A percentile compares a stretch with the other conserved stretches of the same genome.
phyloP scores from a whole-genome alignment of 2,113 vertebrate genomes.

The Talpa occidentalis region DNA sequence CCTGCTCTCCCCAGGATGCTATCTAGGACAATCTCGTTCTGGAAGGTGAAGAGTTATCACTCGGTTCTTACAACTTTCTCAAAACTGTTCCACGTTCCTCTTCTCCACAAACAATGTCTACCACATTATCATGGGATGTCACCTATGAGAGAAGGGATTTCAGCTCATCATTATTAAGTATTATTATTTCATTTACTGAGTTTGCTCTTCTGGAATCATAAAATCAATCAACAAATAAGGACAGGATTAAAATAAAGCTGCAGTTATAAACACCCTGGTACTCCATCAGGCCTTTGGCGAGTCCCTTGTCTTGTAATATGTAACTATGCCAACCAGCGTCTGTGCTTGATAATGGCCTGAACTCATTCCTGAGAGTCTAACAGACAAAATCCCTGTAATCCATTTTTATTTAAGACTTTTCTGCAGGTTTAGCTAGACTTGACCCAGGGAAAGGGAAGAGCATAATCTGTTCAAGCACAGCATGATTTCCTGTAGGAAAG shows the following conservation, averaged over 20 bases:
- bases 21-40: background rate
- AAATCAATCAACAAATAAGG: conserved; percentile 44
- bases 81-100: background rate
- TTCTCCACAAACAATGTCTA: background rate
- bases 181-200: conserved; percentile 35
- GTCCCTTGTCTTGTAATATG: conserved; percentile 9
- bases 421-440: background rate
- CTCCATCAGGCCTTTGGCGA: background rate
- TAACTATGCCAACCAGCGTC: conserved; percentile 43
- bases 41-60: background rate
- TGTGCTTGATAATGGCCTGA: background rate
- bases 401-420: background rate
- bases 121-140: background rate
- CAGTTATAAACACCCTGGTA: background rate
- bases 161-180: background rate
- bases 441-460: background rate
- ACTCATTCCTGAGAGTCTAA: background rate
- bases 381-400: background rate
- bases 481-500: background rate
- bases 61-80: background rate
- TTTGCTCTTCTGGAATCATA: conserved; percentile 5
- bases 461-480: background rate
- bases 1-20: background rate
- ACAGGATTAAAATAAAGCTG: conserved; percentile 51
- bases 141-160: conserved; percentile 29